Evolutionary conservation across 2,888 invertebrate species (phyloP), one percentile per base, ranked within the genome.

Genomic region (Hylaea fasciaria): DNA sequence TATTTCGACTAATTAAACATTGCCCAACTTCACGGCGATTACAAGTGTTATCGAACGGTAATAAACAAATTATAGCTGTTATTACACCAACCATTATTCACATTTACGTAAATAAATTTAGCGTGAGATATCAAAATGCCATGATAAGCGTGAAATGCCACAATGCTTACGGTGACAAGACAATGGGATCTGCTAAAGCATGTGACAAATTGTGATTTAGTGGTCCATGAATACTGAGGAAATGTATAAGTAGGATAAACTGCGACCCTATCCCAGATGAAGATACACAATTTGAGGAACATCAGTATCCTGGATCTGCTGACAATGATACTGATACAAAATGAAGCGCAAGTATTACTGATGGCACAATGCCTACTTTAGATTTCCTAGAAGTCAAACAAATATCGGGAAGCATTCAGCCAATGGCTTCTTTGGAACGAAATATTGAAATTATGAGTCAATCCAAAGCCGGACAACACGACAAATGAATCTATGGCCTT

Each of bases 111-210:
- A 48, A 64, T 53, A 60, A 61, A 66, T 59, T 50, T 16, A 47
- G 43, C 49, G 12, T n/a, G n/a, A 50, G 63, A 57, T 45, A 56
- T 56, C 49, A 51, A 64, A 72, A 69, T 73, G 71, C 64, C 71
- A 71, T 68, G 62, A 62, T 51, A 69, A 64, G 65, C 72, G 72
- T 72, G 72, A 72, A 74, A 76, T 78, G 76, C 69, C 73, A 32
- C 22, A 77, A 71, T 73, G 72, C 8, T 16, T 32, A 45, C 73
- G 71, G 67, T 66, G 69, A 64, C 49, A 50, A 60, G 47, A 66
- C 66, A 66, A 68, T 62, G 62, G 57, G 35, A 43, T 9, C 43
- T 32, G 47, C 37, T 57, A 51, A 44, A 60, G 48, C 43, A 57
- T 48, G 57, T 44, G 47, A 55, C 54, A 54, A 63, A 55, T 52